Evolutionary conservation across 2,797 vertebrate species (phyloP).

Genomic region (Agapornis canus): DNA sequence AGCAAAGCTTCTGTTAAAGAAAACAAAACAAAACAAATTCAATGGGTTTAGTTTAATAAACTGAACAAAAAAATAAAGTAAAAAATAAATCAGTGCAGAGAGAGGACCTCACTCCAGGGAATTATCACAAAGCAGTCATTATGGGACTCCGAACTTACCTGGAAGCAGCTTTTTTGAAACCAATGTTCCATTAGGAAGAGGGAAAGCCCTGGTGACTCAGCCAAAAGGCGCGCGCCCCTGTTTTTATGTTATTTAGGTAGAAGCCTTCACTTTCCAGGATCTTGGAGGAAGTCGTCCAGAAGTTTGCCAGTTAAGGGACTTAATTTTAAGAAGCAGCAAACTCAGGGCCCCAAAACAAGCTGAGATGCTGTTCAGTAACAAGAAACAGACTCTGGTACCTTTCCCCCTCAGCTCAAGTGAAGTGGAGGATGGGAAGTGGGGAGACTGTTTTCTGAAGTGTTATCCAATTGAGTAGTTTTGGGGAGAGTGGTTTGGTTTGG

Average conservation of each 20-base stretch:
- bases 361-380: constrained; percentile 90
- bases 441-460: constrained; percentile 76
- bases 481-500: not conserved
- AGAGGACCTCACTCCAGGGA: constrained; percentile 71
- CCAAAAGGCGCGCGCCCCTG: constrained; percentile 83
- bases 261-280: constrained; percentile 85
- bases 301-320: constrained; percentile 80
- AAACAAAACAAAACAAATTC: constrained; percentile 83
- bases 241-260: constrained; percentile 81
- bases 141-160: constrained; percentile 82
- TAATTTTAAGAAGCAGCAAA: constrained; percentile 79
- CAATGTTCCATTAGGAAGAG: constrained; percentile 83
- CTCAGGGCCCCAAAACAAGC: constrained; percentile 85
- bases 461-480: constrained; percentile 78
- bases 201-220: constrained; percentile 85
- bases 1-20: constrained; percentile 83
- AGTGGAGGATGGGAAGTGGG: constrained; percentile 63
- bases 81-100: constrained; percentile 70
- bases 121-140: constrained; percentile 70
- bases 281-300: constrained; percentile 83
- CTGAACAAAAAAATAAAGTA: constrained; percentile 53
- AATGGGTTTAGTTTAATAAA: constrained; percentile 80
- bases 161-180: constrained; percentile 82
- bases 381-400: constrained; percentile 92
- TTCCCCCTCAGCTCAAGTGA: constrained; percentile 73